Evolutionary conservation across 2,888 invertebrate species (phyloP), one percentile per base, ranked within the genome.

Genomic region (Ochropleura plecta): DNA sequence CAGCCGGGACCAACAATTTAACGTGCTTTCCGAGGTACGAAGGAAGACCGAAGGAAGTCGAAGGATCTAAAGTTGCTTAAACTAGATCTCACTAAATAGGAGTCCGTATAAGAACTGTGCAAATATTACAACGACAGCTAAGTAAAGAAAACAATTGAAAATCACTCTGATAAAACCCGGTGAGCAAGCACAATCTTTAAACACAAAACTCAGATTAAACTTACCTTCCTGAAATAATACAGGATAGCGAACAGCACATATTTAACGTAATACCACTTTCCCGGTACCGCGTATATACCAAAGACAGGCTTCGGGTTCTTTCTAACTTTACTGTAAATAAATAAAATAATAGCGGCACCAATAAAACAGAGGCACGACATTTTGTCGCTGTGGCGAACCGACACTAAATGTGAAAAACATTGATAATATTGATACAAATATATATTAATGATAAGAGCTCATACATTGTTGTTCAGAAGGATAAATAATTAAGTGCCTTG

Each of bases 221-320:
- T 95, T 82, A 97, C 96, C 95, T 97, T 97, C 89, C 97, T 94
- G 77, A 96, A 92, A 86, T 95, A 95, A 83, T 97, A 95, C 7
- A 97, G 75, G 16, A 94, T 83, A 7, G 96, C 94, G 84, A 98
- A 97, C 18, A 96, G 55, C 0, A 91, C 91, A 92, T 97, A 97
- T 92, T 98, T 98, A 49, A 97, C 69, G 79, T 96, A 96, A 90
- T 97, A 98, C 97, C 97, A 97, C 92, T 97, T 97, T 44, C 97
- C 97, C 0, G 97, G 97, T 77, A 96, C 97, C 0, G 95, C 93
- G 88, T 98, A 98, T 0, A 97, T 92, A 1, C 97, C 97, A 60
- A 97, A 95, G 69, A 97, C 97, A 9, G 97, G 97, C 64, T 95
- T 92, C 0, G 95, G 93, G 46, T 96, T 93, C 80, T 94, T 94